Evolutionary conservation across 2,888 invertebrate species (phyloP), one percentile per base, ranked within the genome.

Genomic region (Malachius bipustulatus): DNA sequence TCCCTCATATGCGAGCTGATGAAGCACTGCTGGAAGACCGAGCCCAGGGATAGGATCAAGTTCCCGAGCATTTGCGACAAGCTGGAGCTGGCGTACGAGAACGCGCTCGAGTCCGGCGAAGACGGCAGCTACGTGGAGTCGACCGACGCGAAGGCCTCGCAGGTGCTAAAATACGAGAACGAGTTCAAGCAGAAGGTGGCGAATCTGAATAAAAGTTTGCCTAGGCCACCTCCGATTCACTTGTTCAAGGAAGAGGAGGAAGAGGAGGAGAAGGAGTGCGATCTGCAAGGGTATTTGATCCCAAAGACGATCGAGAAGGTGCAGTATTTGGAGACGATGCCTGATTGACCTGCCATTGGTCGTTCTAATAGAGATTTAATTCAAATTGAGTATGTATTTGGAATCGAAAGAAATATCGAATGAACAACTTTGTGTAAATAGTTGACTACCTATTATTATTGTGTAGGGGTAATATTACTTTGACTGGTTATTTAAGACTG

Each of bases 11-110:
- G 77, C 47, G 77, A 80, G 39, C 60, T 85, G 43, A 85, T 87
- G 84, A 70, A 71, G 4, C 73, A 74, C 9, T 85, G 85, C 49
- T 87, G 85, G 85, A 75, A 79, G 51, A 73, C 77, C 0, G 85
- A 88, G 48, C 82, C 88, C 0, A 70, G 75, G 35, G 81, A 87
- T 47, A 68, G 89, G 33, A 71, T 80, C 30, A 72, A 69, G 11
- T 88, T 89, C 54, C 62, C 72, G 14, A 76, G 78, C 43, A 78
- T 85, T 46, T 70, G 74, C 56, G 70, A 71, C 16, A 74, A 72
- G 48, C 59, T 82, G 37, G 72, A 74, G 39, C 68, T 68, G 26
- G 59, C 59, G 42, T 30, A 43, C 19, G 51, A 52, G 27, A 43
- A 44, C 16, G n/a, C n/a, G n/a, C n/a, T n/a, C n/a, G n/a, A n/a